Evolutionary conservation across 1,140 invertebrate genomes (phyloP), one percentile per base, ranked within the genome.

Genomic region (Elysia chlorotica): DNA sequence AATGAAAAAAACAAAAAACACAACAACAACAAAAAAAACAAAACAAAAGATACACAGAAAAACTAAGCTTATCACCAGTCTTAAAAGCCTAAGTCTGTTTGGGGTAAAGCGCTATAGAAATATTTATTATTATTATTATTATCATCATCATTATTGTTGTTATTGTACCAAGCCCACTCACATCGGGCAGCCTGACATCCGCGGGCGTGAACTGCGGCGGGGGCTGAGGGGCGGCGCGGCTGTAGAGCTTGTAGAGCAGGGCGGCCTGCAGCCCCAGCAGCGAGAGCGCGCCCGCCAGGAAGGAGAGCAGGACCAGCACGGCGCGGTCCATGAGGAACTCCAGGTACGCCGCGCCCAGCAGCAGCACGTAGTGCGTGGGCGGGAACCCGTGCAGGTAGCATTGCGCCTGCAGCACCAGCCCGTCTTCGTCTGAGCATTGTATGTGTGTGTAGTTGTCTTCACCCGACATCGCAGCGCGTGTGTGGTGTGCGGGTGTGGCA

Each of bases 251-350:
- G 31, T 36, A 59, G 19, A 70, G 37, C 5, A 59, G 17, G 4
- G 37, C 31, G 5, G 33, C 3, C 56, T 70, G 23, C 1, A 38
- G 21, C 3, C 21, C 33, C 30, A 70, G 36, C 3, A 59, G 1
- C 3, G 28, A 0, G 2, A 38, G 3, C 67, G 59, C 35, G 0
- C 67, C 67, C 67, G 59, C n/a, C 33, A 70, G 33, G 28, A 70
- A 70, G 17, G 56, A 57, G 2, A 59, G 3, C 2, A 70, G 33
- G 21, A 38, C 67, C 23, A 70, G 21, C 1, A 33, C 56, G 23
- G 35, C n/a, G 17, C 67, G 37, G 56, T 70, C 67, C 38, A 68
- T 14, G 35, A 68, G 30, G 48, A 56, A 35, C 2, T 68, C 65
- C 19, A 41, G n/a, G 30, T n/a, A n/a, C n/a, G n/a, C n/a, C n/a